phyloP scores from a whole-genome alignment of 2,113 vertebrate species.

The Thamnophis sirtalis region DNA sequence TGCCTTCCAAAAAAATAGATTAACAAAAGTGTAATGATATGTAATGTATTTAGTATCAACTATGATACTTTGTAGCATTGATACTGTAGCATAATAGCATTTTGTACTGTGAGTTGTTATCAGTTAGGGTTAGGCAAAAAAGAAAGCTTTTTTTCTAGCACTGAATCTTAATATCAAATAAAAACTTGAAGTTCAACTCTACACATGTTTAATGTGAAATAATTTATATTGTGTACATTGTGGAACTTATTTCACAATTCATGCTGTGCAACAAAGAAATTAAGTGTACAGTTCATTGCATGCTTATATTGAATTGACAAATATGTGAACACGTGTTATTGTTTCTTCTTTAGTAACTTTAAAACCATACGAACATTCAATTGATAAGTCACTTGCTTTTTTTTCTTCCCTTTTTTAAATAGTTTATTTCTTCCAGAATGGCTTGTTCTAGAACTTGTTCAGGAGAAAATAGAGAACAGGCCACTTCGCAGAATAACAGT shows the following conservation, averaged over 20 bases:
- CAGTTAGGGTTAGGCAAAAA: not conserved
- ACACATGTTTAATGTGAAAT: not conserved
- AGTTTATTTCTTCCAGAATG: slow-evolving; percentile 54
- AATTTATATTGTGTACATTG: not conserved
- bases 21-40: not conserved
- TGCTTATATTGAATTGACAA: not conserved
- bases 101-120: not conserved
- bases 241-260: not conserved
- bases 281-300: not conserved
- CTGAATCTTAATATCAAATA: not conserved
- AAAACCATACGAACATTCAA: not conserved
- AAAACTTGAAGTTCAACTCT: not conserved
- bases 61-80: not conserved
- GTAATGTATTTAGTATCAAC: not conserved
- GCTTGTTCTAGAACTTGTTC: slow-evolving; percentile 53
- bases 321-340: not conserved
- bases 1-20: not conserved
- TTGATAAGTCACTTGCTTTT: slow-evolving; percentile 22
- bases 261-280: not conserved
- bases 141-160: not conserved
- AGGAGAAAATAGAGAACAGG: slow-evolving; percentile 45
- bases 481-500: slow-evolving; percentile 17
- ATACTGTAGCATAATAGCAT: not conserved
- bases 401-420: slow-evolving; percentile 39
- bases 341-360: not conserved